Conservation (phyloP, 2,888 invertebrate species). For the Coelinius sp. region DNA sequence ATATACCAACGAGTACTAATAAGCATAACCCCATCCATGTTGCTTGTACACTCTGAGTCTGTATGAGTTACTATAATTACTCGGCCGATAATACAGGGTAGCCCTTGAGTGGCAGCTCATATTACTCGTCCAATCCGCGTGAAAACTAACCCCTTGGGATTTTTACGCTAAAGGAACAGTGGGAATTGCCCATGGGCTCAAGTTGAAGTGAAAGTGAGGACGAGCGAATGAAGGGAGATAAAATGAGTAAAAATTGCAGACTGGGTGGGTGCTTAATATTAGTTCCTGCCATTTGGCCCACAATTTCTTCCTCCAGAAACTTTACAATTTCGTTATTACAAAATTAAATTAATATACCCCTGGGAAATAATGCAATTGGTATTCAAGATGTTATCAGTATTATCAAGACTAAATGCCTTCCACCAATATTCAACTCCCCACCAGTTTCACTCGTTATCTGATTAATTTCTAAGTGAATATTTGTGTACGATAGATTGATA, state of each 20-base stretch:
- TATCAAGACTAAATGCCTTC: neutral
- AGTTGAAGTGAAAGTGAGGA: slow-evolving; percentile 34
- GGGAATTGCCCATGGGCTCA: slow-evolving; percentile 51
- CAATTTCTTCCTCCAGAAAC: neutral
- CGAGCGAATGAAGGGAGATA: slow-evolving; percentile 22
- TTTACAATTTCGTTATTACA: slow-evolving; percentile 31
- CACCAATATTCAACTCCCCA: neutral
- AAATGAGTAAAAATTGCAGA: neutral
- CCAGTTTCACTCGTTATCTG: neutral
- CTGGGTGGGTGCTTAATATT: slow-evolving; percentile 33
- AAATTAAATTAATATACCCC: slow-evolving; percentile 33
- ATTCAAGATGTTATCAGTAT: slow-evolving; percentile 6
- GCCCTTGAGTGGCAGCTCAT: slow-evolving; percentile 68
- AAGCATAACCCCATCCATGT: slow-evolving; percentile 45
- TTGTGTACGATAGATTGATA: neutral
- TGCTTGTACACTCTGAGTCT: slow-evolving; percentile 35
- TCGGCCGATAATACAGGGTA: slow-evolving; percentile 65
- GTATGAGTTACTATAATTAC: slow-evolving; percentile 63
- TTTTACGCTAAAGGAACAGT: slow-evolving; percentile 33
- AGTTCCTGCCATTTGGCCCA: slow-evolving; percentile 23
- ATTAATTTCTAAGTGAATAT: neutral
- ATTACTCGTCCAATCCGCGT: slow-evolving; percentile 66
- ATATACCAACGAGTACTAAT: slow-evolving; percentile 40
- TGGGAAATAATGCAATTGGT: slow-evolving; percentile 31
- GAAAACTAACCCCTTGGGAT: slow-evolving; percentile 65